These are phyloP conservation scores for Oxystoma pomonae DNA, from an alignment of 2,888 invertebrate genomes.

Conservation along the genomic window DNA sequence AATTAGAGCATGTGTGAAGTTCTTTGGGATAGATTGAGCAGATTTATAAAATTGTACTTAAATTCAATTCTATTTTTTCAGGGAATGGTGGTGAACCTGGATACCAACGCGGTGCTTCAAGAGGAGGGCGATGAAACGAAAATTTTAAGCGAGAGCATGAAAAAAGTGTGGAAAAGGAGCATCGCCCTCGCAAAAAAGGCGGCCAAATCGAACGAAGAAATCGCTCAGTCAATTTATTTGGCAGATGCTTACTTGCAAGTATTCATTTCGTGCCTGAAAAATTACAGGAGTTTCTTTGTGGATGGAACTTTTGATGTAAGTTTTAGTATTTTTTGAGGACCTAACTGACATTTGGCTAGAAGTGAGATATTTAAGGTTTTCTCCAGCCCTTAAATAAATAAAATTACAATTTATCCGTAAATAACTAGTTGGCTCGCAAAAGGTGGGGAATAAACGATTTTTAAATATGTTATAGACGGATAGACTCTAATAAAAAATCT, in stretches of 20 bases:
- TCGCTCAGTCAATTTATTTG: conserved; percentile 66
- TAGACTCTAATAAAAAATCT: too few relatives aligned
- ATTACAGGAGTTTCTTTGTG: conserved; percentile 59
- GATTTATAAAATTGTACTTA: too few relatives aligned
- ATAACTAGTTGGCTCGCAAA: too few relatives aligned
- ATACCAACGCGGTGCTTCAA: conserved; percentile 58
- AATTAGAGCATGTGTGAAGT: too few relatives aligned
- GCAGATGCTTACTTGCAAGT: conserved; percentile 75
- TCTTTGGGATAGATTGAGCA: not conserved
- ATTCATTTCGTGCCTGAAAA: conserved; percentile 72
- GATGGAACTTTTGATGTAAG: conserved; percentile 46
- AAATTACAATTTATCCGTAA: too few relatives aligned
- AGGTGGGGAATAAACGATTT: too few relatives aligned
- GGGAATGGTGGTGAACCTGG: conserved; percentile 74
- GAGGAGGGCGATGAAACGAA: conserved; percentile 74
- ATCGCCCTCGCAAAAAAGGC: conserved; percentile 48
- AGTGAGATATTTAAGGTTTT: too few relatives aligned
- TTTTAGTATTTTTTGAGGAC: too few relatives aligned
- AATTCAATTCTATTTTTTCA: too few relatives aligned
- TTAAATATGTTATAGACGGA: too few relatives aligned
- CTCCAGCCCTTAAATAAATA: too few relatives aligned
- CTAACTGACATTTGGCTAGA: too few relatives aligned
- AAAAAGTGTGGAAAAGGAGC: conserved; percentile 63
- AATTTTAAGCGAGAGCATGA: conserved; percentile 66
- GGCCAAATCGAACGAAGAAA: conserved; percentile 47